Evolutionary conservation across 2,797 vertebrate genomes (phyloP).

Genomic region (Acanthopagrus latus): DNA sequence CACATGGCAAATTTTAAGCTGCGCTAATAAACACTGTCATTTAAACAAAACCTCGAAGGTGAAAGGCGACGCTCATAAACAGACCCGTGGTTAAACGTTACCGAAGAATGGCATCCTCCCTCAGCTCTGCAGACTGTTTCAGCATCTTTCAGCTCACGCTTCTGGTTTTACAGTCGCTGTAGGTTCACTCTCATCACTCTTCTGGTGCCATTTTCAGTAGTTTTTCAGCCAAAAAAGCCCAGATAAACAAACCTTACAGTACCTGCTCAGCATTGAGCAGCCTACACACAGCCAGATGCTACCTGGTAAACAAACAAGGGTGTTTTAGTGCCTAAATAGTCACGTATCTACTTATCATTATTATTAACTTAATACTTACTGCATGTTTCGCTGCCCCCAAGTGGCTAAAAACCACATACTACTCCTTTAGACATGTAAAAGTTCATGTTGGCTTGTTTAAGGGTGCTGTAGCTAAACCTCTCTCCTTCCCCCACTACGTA

Average conservation of each 20-base stretch:
- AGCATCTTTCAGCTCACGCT: neutral
- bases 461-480: neutral
- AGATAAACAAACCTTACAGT: neutral
- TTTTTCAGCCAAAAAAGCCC: neutral
- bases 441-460: neutral
- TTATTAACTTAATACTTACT: neutral
- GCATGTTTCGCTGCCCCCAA: neutral
- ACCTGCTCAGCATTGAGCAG: neutral
- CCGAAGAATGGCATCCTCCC: neutral
- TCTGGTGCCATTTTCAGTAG: too few species aligned
- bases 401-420: neutral
- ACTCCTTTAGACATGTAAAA: neutral
- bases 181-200: too few species aligned
- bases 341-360: neutral
- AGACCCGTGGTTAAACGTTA: neutral
- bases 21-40: neutral
- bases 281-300: neutral
- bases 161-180: too few species aligned
- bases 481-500: neutral
- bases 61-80: neutral
- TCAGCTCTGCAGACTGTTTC: neutral
- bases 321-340: neutral
- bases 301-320: neutral
- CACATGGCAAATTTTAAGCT: neutral
- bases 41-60: neutral